Base-by-base conservation (phyloP, 2,113 vertebrate species). In the Bostrychus sinensis region DNA sequence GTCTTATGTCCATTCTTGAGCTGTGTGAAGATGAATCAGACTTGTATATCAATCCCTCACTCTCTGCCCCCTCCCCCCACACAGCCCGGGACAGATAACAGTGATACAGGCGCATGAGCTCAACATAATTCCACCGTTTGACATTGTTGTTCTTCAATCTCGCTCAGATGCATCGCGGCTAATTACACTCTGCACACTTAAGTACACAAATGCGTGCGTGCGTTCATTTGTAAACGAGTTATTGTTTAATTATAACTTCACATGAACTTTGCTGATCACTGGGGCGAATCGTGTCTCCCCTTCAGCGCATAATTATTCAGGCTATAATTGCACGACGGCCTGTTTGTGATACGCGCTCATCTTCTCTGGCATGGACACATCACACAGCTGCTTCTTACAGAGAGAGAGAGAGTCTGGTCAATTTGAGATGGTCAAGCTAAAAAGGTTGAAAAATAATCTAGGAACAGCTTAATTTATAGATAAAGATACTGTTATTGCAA, bases 241-340 rank as follows among this genome's bases (percentile, higher is more conserved):
- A 90, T 90, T 89, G 90, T 90, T 89, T 90, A 91, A 91, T 90
- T 91, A 91, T 86, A 91, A 88, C 85, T 89, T 91, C 81, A 78
- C 81, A 66, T 87, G 89, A 91, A 89, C 89, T 90, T 91, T 81
- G 85, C 79, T 76, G 87, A 91, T 80, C 87, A 84, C 78, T 55
- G 83, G 85, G 81, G 83, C 81, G 87, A 86, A 76, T 75, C 88
- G 70, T 90, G 86, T 88, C 82, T 81, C 80, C 81, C 81, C 85
- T 85, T 87, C 87, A 83, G 81, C 32, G 66, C 65, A 42, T 88
- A 88, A 90, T 91, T 88, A 90, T 86, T 88, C 75, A 67, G 80
- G 72, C 80, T 88, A 57, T 86, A 89, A 90, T 88, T 89, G 85
- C 83, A 66, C 45, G 82, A 69, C 45, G 84, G 82, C 83, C 80